phyloP scores from a whole-genome alignment of 2,888 invertebrate species.

The Drosophila colorata region DNA sequence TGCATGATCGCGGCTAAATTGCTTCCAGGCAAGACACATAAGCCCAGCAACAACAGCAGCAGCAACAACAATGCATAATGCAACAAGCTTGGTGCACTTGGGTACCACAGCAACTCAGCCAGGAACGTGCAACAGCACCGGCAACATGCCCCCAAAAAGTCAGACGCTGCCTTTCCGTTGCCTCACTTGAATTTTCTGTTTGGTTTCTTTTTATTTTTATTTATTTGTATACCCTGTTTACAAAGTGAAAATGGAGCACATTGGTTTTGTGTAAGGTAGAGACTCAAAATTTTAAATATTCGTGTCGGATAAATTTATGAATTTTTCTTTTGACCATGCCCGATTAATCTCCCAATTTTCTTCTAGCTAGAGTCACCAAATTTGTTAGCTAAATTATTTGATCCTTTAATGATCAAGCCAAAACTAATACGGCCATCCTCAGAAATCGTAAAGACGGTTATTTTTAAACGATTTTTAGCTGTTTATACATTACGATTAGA shows the following conservation, averaged over 20 bases:
- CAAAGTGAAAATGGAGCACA: not conserved
- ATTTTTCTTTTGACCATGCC: too few species aligned
- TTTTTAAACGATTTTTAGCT: too few species aligned
- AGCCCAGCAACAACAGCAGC: constrained; percentile 15
- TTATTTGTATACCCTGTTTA: not conserved
- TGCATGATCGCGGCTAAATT: constrained; percentile 85
- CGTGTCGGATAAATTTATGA: too few species aligned
- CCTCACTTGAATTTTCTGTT: constrained; percentile 45
- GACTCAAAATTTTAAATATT: too few species aligned
- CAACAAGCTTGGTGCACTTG: constrained; percentile 29
- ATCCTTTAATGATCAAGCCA: too few species aligned
- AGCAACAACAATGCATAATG: constrained; percentile 57
- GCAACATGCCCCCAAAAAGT: constrained; percentile 59
- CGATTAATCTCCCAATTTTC: too few species aligned
- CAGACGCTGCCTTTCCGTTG: constrained; percentile 37
- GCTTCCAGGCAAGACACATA: constrained; percentile 72
- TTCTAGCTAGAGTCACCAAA: too few species aligned
- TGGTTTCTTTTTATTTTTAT: constrained; percentile 1
- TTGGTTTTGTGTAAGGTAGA: not conserved
- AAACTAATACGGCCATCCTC: too few species aligned
- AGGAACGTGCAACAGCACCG: constrained; percentile 62
- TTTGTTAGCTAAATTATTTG: too few species aligned
- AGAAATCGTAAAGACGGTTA: too few species aligned
- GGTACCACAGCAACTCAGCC: constrained; percentile 10
- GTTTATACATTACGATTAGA: too few species aligned